Base-by-base conservation (phyloP, 37 sponge, comb jelly and placozoan genomes). In the Tethya wilhelma region DNA sequence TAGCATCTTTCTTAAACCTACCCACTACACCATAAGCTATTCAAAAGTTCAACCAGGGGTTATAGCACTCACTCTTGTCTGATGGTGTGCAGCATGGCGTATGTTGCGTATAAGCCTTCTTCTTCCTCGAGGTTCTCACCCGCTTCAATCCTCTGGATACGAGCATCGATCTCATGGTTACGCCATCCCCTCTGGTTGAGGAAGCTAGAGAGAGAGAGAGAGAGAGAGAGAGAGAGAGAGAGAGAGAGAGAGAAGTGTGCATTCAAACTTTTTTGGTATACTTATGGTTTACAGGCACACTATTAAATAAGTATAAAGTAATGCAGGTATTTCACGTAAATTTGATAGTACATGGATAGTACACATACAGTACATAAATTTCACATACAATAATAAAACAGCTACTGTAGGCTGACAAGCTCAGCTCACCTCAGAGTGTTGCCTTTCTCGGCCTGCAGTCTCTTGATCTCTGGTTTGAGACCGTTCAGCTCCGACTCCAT, bases 381-480 rank as follows among this genome's bases (percentile, higher is more conserved):
- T n/a, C n/a, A n/a, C n/a, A n/a, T n/a, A n/a, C n/a, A n/a, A n/a
- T n/a, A n/a, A n/a, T n/a, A n/a, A n/a, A n/a, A n/a, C n/a, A n/a
- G n/a, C n/a, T n/a, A n/a, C n/a, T n/a, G n/a, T n/a, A n/a, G n/a
- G n/a, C n/a, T n/a, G n/a, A n/a, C n/a, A n/a, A n/a, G n/a, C n/a
- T n/a, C 58, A 36, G 19, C 67, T 56, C 5, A 65, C 65, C 78
- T 63, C 36, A 33, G 65, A 5, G 59, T 71, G 39, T 44, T 66
- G 14, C 42, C 79, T 56, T 72, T 90, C 44, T 94, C 88, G 30
- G 70, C 38, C 55, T 90, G 87, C 34, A 87, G 80, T 40, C 39
- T 23, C 41, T 89, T 94, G 38, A 94, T 53, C 79, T 80, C 71
- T 12, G 95, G 95, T 46, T 87, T 94, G 53, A 94, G 63, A 38